Evolutionary conservation across 1,140 invertebrate species (phyloP), one percentile per base, ranked within the genome.

Genomic region (Drosophila nigromelanica): DNA sequence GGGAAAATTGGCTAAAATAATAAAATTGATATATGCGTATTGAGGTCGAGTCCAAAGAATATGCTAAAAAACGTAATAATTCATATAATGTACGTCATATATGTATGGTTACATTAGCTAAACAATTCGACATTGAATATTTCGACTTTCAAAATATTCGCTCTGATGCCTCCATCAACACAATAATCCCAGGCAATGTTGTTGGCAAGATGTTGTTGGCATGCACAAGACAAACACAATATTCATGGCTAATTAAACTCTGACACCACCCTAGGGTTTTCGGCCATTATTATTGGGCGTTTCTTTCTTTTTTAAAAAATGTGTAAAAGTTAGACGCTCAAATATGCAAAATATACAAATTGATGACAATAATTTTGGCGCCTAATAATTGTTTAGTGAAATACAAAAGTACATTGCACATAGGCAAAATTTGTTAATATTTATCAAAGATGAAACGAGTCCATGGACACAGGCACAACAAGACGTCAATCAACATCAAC

Each of bases 391-490:
- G 73, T 68, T 79, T 61, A 39, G 7, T 55, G 45, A 14, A 81
- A 74, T 78, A 75, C 52, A 47, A 51, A 39, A 63, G 77, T 74
- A 45, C 64, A 55, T 62, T 59, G 48, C 62, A 47, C 51, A 42
- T 14, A 14, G 43, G 40, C 39, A 55, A 73, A 76, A 52, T 76
- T 70, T 70, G 70, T 55, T 55, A 50, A 61, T 71, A 73, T 80
- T 60, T 62, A 83, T 85, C 69, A 80, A 83, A 80, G 47, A 60
- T 30, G 73, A 80, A 83, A 85, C 77, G 80, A 85, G 80, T 81
- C 85, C 80, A 83, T 85, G 80, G 80, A 15, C 82, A 73, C 30
- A 54, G 37, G 54, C 58, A 55, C 42, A 56, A 56, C 42, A 51
- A 76, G 69, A 64, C 80, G 61, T 64, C 73, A 55, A 60, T 70